These are phyloP conservation scores for Prenolepis imparis DNA, from an alignment of 2,888 invertebrate genomes.

Conservation along the genomic window DNA sequence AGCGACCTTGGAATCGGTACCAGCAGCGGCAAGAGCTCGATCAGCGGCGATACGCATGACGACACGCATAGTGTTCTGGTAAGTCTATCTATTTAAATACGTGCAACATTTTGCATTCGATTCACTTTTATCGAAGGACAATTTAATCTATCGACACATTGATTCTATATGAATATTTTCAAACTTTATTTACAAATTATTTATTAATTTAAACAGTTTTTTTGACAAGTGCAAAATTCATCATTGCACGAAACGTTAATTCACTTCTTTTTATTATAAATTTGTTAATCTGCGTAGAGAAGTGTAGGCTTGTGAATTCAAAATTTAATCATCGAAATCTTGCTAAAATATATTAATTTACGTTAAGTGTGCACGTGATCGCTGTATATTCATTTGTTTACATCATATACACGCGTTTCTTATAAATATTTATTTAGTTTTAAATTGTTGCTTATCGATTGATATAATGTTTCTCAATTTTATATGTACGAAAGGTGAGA, in stretches of 20 bases:
- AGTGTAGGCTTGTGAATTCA: background rate
- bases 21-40: constrained; percentile 85
- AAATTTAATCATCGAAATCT: background rate
- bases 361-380: background rate
- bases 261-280: background rate
- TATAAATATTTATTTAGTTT: background rate
- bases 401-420: background rate
- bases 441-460: background rate
- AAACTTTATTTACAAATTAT: background rate
- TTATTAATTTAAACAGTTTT: background rate
- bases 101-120: background rate
- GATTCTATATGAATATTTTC: background rate
- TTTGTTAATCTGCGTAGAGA: background rate
- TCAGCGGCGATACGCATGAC: constrained; percentile 85
- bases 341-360: background rate
- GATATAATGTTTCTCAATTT: background rate
- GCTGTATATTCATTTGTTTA: background rate
- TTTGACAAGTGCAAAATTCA: background rate
- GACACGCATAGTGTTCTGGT: constrained; percentile 85
- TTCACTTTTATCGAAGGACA: constrained; percentile 10
- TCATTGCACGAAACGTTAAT: background rate
- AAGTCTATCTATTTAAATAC: constrained; percentile 62
- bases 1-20: constrained; percentile 92
- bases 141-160: background rate
- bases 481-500: background rate